A percentile compares a stretch with the other conserved stretches of the same genome.
Evolutionary conservation across 2,797 vertebrate species (phyloP).

Genomic region (Pangasius macronema): DNA sequence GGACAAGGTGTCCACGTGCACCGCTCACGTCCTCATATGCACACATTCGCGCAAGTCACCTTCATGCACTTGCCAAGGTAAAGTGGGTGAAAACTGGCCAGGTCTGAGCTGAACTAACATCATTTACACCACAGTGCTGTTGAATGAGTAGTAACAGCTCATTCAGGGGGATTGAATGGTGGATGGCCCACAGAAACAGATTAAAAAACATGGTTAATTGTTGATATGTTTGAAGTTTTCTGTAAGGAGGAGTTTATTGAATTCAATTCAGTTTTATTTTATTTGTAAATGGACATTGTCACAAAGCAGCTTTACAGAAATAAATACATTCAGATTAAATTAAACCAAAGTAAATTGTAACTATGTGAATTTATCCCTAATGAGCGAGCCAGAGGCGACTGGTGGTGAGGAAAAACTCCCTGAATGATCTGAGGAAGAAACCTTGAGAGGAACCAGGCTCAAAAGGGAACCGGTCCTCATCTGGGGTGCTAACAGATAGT

Average conservation of each 20-base stretch:
- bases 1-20: not conserved
- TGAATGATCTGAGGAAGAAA: too few relatives aligned
- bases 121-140: not conserved
- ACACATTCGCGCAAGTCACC: constrained; percentile 26
- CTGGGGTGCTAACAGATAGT: too few relatives aligned
- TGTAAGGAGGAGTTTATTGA: not conserved
- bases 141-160: not conserved
- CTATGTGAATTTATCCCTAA: too few relatives aligned
- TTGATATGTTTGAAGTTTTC: not conserved
- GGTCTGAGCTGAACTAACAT: not conserved
- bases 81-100: not conserved
- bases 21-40: not conserved
- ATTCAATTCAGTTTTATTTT: too few relatives aligned
- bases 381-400: too few relatives aligned
- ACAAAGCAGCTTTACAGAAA: too few relatives aligned
- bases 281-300: too few relatives aligned
- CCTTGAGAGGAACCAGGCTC: too few relatives aligned
- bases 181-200: not conserved
- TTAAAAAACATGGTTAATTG: not conserved
- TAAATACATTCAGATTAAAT: too few relatives aligned
- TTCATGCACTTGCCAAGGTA: constrained; percentile 20
- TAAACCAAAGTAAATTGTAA: too few relatives aligned
- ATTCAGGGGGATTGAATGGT: not conserved
- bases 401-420: too few relatives aligned
- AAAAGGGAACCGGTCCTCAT: too few relatives aligned